phyloP scores from a whole-genome alignment of 2,113 vertebrate species.

The Poeciliopsis turrubarensis region DNA sequence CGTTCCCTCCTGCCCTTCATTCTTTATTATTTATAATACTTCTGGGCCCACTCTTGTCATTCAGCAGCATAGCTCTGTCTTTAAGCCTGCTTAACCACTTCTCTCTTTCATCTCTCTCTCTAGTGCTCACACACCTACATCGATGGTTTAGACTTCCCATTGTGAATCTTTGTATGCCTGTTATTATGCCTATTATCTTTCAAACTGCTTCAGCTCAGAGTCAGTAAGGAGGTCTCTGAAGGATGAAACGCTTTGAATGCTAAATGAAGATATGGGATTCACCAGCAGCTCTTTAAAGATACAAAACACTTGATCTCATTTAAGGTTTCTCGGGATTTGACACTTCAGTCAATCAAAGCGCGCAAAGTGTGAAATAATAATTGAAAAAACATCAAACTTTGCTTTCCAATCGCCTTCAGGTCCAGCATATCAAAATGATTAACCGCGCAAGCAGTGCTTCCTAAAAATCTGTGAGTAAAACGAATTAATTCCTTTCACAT shows the following conservation, averaged over 20 bases:
- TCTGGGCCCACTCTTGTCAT: slow-evolving; percentile 23
- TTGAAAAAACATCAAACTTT: too few relatives aligned
- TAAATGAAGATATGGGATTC: slow-evolving; percentile 38
- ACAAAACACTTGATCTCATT: slow-evolving; percentile 34
- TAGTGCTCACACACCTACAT: slow-evolving; percentile 28
- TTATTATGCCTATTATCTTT: slow-evolving; percentile 46
- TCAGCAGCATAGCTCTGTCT: slow-evolving; percentile 19
- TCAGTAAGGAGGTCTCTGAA: slow-evolving; percentile 27
- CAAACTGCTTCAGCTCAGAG: slow-evolving; percentile 3
- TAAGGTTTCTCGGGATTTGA: slow-evolving; percentile 6
- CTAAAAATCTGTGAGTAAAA: background rate
- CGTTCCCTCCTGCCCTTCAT: slow-evolving; percentile 3
- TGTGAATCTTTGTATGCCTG: slow-evolving; percentile 39
- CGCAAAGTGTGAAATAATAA: background rate
- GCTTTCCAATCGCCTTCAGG: background rate
- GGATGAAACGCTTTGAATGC: slow-evolving; percentile 39
- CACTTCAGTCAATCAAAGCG: slow-evolving; percentile 13
- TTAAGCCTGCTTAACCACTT: slow-evolving; percentile 9
- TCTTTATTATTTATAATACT: slow-evolving; percentile 34
- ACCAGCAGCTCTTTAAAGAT: slow-evolving; percentile 4
- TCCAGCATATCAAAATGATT: background rate
- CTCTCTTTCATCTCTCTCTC: slow-evolving; percentile 10
- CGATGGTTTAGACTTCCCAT: slow-evolving; percentile 34
- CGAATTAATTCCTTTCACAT: background rate
- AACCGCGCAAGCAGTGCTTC: background rate